A percentile compares a stretch with the other conserved stretches of the same genome.
Evolutionary conservation across 2,888 invertebrate species (phyloP).

Genomic region (Drosophila seclusa): DNA sequence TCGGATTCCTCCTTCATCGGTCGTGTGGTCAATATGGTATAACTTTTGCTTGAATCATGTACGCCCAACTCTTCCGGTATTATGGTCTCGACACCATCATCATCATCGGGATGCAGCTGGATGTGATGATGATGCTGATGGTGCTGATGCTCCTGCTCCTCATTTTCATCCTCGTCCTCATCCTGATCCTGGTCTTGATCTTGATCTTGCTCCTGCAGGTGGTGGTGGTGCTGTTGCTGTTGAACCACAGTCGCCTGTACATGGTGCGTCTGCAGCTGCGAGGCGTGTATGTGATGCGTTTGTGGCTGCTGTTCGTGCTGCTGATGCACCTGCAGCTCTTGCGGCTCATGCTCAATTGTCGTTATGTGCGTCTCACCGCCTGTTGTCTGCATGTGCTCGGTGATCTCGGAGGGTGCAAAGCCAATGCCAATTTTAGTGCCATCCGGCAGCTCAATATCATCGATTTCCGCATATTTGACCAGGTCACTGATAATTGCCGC

Average conservation of each 20-base stretch:
- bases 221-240: slow-evolving; percentile 65
- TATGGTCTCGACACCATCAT: slow-evolving; percentile 79
- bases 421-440: slow-evolving; percentile 85
- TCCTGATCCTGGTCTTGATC: slow-evolving; percentile 53
- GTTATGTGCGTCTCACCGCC: slow-evolving; percentile 80
- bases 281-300: slow-evolving; percentile 73
- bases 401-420: slow-evolving; percentile 84
- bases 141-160: slow-evolving; percentile 69
- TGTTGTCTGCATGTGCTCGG: slow-evolving; percentile 83
- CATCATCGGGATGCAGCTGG: slow-evolving; percentile 63
- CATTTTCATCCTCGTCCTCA: slow-evolving; percentile 58
- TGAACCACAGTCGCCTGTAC: slow-evolving; percentile 64
- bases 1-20: slow-evolving; percentile 84
- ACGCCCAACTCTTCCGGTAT: slow-evolving; percentile 76
- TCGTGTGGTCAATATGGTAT: slow-evolving; percentile 84
- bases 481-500: slow-evolving; percentile 84
- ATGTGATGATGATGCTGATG: slow-evolving; percentile 77
- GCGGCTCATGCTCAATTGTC: slow-evolving; percentile 78
- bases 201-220: slow-evolving; percentile 71
- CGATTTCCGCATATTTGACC: slow-evolving; percentile 85
- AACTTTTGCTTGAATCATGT: slow-evolving; percentile 83
- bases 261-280: slow-evolving; percentile 73
- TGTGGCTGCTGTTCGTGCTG: slow-evolving; percentile 71
- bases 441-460: slow-evolving; percentile 85
- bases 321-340: slow-evolving; percentile 74